These are phyloP conservation scores for Hydrophis major DNA, from an alignment of 2,797 vertebrate species.

Conservation along the genomic window DNA sequence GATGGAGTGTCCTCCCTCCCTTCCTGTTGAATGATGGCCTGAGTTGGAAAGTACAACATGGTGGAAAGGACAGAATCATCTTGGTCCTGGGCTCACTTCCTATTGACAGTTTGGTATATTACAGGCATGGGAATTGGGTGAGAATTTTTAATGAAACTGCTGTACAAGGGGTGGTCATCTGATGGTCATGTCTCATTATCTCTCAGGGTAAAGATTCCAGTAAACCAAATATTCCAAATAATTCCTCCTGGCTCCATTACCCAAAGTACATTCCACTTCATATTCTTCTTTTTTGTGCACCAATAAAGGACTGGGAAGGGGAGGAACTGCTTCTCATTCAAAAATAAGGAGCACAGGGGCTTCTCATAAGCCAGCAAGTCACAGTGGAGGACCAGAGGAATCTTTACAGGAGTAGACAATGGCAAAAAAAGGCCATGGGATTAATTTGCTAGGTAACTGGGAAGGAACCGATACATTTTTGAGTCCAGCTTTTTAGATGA, in stretches of 20 bases:
- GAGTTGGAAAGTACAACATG: neutral
- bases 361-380: neutral
- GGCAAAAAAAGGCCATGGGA: neutral
- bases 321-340: neutral
- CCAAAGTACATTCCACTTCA: neutral
- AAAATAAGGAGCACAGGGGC: neutral
- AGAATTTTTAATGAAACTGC: neutral
- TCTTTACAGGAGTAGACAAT: neutral
- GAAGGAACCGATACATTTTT: neutral
- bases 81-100: neutral
- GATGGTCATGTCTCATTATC: neutral
- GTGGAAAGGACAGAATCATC: neutral
- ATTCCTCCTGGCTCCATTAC: neutral
- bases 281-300: neutral
- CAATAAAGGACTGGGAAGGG: neutral
- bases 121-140: neutral
- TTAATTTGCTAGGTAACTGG: neutral
- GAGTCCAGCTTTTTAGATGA: neutral
- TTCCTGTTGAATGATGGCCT: neutral
- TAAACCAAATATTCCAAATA: neutral
- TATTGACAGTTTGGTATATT: neutral
- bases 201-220: neutral
- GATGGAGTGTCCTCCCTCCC: neutral
- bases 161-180: neutral
- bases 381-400: neutral